These are phyloP conservation scores for Hypsibius dujardini DNA, from an alignment of 1,140 invertebrate genomes.

Conservation along the genomic window DNA sequence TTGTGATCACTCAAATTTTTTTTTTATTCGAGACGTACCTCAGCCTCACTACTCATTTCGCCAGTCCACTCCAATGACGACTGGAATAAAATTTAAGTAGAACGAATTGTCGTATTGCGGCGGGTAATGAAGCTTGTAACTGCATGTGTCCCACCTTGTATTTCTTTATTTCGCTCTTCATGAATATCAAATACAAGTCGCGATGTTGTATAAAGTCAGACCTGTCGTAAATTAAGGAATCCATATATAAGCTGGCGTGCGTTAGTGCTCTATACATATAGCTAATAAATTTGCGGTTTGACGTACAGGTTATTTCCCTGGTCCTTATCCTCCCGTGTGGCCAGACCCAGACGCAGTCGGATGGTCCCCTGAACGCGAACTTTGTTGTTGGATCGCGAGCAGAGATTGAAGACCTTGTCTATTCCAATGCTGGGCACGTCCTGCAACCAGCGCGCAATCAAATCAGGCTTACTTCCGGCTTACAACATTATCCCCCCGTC, in stretches of 20 bases:
- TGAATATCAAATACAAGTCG: slow-evolving; percentile 55
- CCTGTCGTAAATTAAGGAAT: not conserved
- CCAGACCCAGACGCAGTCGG: slow-evolving; percentile 65
- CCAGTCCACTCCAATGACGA: slow-evolving; percentile 23
- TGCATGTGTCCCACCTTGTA: slow-evolving; percentile 41
- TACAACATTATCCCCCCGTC: no score
- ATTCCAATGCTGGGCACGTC: slow-evolving; percentile 79
- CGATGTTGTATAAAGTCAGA: slow-evolving; percentile 46
- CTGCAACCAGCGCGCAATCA: slow-evolving; percentile 31
- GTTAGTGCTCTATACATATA: no score
- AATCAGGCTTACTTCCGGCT: no score
- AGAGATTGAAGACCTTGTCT: slow-evolving; percentile 73
- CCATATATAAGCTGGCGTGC: no score
- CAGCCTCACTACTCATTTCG: slow-evolving; percentile 30
- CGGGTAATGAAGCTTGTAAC: no score
- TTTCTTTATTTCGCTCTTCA: slow-evolving; percentile 63
- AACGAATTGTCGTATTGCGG: not conserved
- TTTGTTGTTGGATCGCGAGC: slow-evolving; percentile 57
- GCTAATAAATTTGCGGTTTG: no score
- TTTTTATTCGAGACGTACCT: slow-evolving; percentile 28
- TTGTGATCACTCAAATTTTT: slow-evolving; percentile 15
- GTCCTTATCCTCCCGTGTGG: slow-evolving; percentile 65
- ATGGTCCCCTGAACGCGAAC: slow-evolving; percentile 76
- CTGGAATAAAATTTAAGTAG: not conserved
- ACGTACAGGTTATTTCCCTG: not conserved